Evolutionary conservation across 1,140 invertebrate species (phyloP).

Genomic region (Antheraea mylitta): DNA sequence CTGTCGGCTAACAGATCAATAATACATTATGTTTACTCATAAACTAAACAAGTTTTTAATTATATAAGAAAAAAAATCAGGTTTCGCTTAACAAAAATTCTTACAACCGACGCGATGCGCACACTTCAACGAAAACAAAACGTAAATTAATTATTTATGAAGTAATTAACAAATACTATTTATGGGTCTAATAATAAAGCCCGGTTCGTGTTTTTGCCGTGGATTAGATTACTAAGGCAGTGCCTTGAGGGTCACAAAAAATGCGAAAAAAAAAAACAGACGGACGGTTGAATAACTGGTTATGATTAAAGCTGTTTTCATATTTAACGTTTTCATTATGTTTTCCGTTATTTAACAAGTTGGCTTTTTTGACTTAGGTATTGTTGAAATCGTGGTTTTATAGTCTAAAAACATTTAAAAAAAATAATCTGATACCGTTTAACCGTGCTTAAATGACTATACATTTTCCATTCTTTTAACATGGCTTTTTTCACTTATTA

Average conservation of each 20-base stretch:
- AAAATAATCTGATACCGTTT: too few relatives aligned
- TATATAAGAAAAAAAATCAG: neutral
- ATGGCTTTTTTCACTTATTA: too few relatives aligned
- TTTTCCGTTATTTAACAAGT: neutral
- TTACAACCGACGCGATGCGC: neutral
- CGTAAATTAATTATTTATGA: constrained; percentile 4
- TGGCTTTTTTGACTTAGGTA: too few relatives aligned
- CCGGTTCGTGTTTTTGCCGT: neutral
- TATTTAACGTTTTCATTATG: neutral
- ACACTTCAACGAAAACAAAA: neutral
- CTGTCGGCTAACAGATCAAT: neutral
- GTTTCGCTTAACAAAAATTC: neutral
- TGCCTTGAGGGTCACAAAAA: neutral
- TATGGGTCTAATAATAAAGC: neutral
- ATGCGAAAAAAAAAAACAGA: neutral
- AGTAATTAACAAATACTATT: neutral
- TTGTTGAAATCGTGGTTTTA: too few relatives aligned
- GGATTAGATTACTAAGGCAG: neutral
- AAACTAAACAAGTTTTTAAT: neutral
- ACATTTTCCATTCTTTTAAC: too few relatives aligned
- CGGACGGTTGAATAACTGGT: neutral
- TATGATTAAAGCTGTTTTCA: neutral
- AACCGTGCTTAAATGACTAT: too few relatives aligned
- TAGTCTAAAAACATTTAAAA: too few relatives aligned
- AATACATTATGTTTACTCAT: neutral